Base-by-base conservation (phyloP, 1,140 invertebrate species). In the Adelges cooleyi region DNA sequence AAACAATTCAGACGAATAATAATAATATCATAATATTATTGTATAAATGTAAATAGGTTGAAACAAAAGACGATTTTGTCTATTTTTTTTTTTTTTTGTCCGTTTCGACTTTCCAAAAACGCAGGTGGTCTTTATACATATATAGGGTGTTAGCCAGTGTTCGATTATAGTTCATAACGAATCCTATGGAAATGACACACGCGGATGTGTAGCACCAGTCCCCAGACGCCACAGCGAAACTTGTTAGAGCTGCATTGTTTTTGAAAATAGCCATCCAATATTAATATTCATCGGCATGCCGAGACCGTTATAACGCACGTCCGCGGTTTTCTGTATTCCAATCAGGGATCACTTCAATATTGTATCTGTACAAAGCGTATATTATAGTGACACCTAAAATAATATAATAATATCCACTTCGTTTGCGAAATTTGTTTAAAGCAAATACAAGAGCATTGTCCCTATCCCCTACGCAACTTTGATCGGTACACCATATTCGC, bases 281-380 rank as follows among this genome's bases (percentile, higher is more conserved):
- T 62, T 33, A 62, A 62, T 62, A 62, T 62, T 62, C 56, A 62
- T 62, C 42, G 56, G 22, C 56, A 62, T 42, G 56, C 44, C 56
- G 25, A 48, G 56, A 62, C 56, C 56, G 56, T 62, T 62, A 62
- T 48, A 48, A 62, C 56, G 56, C 56, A 48, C 56, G 56, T 48
- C 40, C 56, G 56, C 25, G 11, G 29, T 33, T 62, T 17, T 62
- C 56, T 29, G 56, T 62, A 62, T 62, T 62, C 54, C 54, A 62
- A 62, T 62, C 54, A 62, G 54, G 54, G 54, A 62, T 62, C 54
- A 62, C 54, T 62, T 62, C 54, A 62, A 62, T 62, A n/a, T n/a
- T n/a, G n/a, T n/a, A n/a, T n/a, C n/a, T n/a, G n/a, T n/a, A n/a
- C n/a, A n/a, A n/a, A n/a, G n/a, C n/a, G n/a, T n/a, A n/a, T n/a